Base-by-base conservation (phyloP, 2,888 invertebrate species). In the Perdita meconis region DNA sequence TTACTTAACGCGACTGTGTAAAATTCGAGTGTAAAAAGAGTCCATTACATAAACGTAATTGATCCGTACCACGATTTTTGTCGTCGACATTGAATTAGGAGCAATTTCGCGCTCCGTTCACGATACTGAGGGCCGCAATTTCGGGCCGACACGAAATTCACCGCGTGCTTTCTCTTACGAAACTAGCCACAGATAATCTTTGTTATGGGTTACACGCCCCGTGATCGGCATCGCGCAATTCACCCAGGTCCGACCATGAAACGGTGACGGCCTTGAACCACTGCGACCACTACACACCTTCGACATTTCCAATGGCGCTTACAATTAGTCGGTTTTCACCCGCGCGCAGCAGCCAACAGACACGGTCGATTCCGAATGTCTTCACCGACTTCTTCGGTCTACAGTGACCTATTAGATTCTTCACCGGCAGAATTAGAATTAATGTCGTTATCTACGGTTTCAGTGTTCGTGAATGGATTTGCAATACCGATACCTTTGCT, bases 231-330 rank as follows among this genome's bases (percentile, higher is more conserved):
- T 77, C 79, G 61, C 84, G 83, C 73, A 83, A 79, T 64, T 70
- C 59, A 6, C n/a, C 47, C 19, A 19, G 63, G 13, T 40, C 16
- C 77, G 82, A 82, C 83, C 84, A 80, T 84, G 83, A 84, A 84
- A 77, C 78, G 70, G 34, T 40, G 47, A 3, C 68, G 84, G 57
- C 83, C 83, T 83, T 84, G 83, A 84, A 84, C 84, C 80, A 69
- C 59, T 69, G 69, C 55, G 22, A 22, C 53, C 47, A 55, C 2
- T n/a, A 24, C 69, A 64, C 36, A 51, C 53, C 56, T 51, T 42
- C 40, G 50, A 24, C 53, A 47, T 51, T 34, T 69, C 55, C 64
- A 61, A 55, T 34, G 55, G 2, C 40, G 38, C 6, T 16, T 60
- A n/a, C n/a, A n/a, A n/a, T n/a, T n/a, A 55, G 40, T 59, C 73